These are phyloP conservation scores for Lordiphosa clarofinis DNA, from an alignment of 1,140 invertebrate species.

Conservation along the genomic window DNA sequence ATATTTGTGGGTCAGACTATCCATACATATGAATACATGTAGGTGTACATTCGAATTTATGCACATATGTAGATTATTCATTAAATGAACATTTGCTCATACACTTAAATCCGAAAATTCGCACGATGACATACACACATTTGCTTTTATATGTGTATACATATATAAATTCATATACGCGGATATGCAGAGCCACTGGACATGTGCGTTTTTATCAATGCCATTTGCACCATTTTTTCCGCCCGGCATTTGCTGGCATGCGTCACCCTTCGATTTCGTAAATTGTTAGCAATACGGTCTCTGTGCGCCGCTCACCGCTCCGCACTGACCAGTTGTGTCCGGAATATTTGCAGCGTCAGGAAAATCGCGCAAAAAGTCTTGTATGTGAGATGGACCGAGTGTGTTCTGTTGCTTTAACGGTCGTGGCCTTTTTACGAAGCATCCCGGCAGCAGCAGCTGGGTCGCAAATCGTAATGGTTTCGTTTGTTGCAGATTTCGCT, in stretches of 20 bases:
- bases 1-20: no score
- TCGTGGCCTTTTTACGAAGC: constrained; percentile 10
- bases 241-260: constrained; percentile 2
- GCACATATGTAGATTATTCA: no score
- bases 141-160: not conserved
- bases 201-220: constrained; percentile 7
- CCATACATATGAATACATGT: no score
- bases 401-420: constrained; percentile 7
- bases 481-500: not conserved
- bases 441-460: constrained; percentile 10
- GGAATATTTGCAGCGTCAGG: constrained; percentile 11
- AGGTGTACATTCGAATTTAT: no score
- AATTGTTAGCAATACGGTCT: constrained; percentile 10
- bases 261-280: constrained; percentile 11
- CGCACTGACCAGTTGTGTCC: constrained; percentile 8
- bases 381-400: constrained; percentile 2
- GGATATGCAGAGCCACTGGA: no score
- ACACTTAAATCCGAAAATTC: no score
- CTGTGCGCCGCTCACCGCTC: constrained; percentile 1
- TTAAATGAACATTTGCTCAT: no score
- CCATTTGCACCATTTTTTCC: constrained; percentile 9
- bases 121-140: no score
- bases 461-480: constrained; percentile 4
- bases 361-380: constrained; percentile 13
- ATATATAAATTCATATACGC: not conserved